Conservation (phyloP, 2,888 invertebrate species). For the Artemia sinica region DNA sequence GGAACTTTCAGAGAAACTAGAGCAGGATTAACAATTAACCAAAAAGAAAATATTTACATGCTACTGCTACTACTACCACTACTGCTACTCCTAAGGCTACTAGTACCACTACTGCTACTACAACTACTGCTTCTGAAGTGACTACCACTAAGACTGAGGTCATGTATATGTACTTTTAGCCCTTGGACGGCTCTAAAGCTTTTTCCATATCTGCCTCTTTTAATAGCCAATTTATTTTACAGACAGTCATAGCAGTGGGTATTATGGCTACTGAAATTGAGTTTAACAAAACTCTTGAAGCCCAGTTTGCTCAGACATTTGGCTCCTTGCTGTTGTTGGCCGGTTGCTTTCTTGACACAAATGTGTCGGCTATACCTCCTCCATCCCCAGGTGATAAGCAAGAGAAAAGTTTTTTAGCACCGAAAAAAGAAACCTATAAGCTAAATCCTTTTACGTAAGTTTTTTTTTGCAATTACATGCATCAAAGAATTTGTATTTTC, state of each 20-base stretch:
- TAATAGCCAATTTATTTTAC: background rate
- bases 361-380: background rate
- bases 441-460: slow-evolving; percentile 12
- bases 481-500: too few species aligned
- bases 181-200: too few species aligned
- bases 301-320: slow-evolving; percentile 7
- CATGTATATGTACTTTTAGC: too few species aligned
- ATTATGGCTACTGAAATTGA: background rate
- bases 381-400: background rate
- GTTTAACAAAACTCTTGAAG: slow-evolving; percentile 3
- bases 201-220: too few species aligned
- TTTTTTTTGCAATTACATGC: background rate
- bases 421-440: background rate
- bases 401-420: background rate
- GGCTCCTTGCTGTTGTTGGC: background rate
- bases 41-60: too few species aligned
- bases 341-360: slow-evolving; percentile 4
- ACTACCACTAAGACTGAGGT: too few species aligned
- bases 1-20: too few species aligned
- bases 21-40: too few species aligned
- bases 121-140: too few species aligned
- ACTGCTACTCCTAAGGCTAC: too few species aligned
- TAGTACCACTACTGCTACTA: too few species aligned
- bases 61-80: too few species aligned
- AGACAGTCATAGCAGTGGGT: slow-evolving; percentile 7